Evolutionary conservation across 2,888 invertebrate genomes (phyloP).

Genomic region (Pristionchus mayeri): DNA sequence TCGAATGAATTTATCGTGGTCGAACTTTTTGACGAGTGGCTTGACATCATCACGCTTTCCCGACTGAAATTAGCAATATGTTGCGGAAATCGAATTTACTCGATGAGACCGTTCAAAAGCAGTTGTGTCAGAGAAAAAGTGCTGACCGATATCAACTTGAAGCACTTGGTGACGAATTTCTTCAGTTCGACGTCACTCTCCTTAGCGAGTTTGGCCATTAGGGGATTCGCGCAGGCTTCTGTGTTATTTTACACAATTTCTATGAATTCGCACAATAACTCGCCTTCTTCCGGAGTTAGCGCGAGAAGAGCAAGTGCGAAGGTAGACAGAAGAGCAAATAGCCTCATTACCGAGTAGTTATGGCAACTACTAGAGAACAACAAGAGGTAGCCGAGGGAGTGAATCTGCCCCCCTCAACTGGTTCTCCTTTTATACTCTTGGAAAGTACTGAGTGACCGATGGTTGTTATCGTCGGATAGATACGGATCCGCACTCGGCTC

Average conservation of each 20-base stretch:
- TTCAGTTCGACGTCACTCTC: background rate
- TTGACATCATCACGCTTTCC: background rate
- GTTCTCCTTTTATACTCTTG: background rate
- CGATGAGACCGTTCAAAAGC: background rate
- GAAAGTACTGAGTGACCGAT: background rate
- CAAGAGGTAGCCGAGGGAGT: too few species aligned
- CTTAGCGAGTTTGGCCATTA: constrained; percentile 14
- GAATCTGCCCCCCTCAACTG: too few species aligned
- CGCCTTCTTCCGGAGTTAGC: background rate
- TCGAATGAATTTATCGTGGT: constrained; percentile 12
- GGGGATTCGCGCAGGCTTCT: constrained; percentile 11
- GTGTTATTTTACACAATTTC: background rate
- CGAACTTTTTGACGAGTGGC: constrained; percentile 14
- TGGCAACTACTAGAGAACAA: too few species aligned
- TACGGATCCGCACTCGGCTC: background rate
- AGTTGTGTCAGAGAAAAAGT: background rate
- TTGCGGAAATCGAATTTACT: background rate
- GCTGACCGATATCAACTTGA: constrained; percentile 14
- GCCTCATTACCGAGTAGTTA: too few species aligned
- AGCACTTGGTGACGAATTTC: constrained; percentile 20
- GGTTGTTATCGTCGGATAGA: constrained; percentile 10
- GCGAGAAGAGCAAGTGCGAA: background rate
- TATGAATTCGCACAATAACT: background rate
- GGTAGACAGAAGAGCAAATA: background rate
- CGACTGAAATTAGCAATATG: background rate